A percentile compares a stretch with the other conserved stretches of the same genome.
phyloP scores from a whole-genome alignment of 37 sponge, comb jelly and placozoan genomes.

The Bolinopsis microptera region DNA sequence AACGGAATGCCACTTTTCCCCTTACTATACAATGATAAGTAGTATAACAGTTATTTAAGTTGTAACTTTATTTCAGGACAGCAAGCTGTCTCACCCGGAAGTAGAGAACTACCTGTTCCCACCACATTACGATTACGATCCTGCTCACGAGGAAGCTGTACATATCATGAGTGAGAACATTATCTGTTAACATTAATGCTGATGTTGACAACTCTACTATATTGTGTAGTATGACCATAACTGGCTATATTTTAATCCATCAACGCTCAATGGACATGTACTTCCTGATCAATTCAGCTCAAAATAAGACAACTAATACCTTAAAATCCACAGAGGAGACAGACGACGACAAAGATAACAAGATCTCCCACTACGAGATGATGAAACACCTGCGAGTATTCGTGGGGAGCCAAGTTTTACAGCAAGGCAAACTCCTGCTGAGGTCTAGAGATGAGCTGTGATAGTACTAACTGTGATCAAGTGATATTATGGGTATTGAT shows the following conservation, averaged over 20 bases:
- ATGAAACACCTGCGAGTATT: conserved; percentile 24
- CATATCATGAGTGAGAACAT: conserved; percentile 44
- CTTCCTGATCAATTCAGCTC: no score
- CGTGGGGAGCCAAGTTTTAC: conserved; percentile 41
- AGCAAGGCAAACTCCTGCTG: conserved; percentile 7
- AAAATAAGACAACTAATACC: no score
- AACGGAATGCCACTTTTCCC: no score
- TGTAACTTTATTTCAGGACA: conserved; percentile 1
- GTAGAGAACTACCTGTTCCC: conserved; percentile 45
- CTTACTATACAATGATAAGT: no score
- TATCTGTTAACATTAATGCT: not conserved
- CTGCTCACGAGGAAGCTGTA: not conserved
- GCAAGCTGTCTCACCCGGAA: conserved; percentile 16
- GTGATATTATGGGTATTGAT: no score
- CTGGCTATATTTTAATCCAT: no score
- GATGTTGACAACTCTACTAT: no score
- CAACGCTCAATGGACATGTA: no score
- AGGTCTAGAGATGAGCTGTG: conserved; percentile 1
- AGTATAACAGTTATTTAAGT: not conserved
- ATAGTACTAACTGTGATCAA: no score
- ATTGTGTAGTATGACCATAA: no score
- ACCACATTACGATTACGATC: not conserved
- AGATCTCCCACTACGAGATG: conserved; percentile 1
- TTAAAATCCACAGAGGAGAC: not conserved
- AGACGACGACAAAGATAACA: not conserved